phyloP scores from a whole-genome alignment of 2,113 vertebrate species.

The Emydocephalus ijimae region DNA sequence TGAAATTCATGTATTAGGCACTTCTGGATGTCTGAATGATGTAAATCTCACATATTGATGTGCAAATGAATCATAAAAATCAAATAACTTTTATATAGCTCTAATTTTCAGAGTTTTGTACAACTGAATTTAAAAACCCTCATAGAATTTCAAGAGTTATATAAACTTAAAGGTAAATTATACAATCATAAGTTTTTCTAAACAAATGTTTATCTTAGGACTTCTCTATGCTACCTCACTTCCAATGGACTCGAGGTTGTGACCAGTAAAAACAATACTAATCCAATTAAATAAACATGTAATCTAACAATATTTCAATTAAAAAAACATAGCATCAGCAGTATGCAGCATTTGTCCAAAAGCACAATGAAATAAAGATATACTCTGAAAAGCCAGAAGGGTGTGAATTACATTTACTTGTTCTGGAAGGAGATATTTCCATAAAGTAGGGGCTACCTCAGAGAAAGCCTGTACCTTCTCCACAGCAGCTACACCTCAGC shows the following conservation, averaged over 20 bases:
- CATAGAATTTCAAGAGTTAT: neutral
- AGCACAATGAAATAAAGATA: neutral
- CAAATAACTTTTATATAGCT: neutral
- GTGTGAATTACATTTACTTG: neutral
- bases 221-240: neutral
- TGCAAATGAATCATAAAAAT: neutral
- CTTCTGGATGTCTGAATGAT: neutral
- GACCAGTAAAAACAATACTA: neutral
- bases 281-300: neutral
- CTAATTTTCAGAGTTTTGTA: neutral
- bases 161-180: neutral
- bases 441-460: neutral
- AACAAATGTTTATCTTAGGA: neutral
- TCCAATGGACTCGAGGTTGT: neutral
- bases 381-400: neutral
- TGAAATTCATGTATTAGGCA: neutral
- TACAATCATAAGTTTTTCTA: neutral
- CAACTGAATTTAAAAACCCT: neutral
- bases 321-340: neutral
- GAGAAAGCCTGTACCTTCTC: neutral
- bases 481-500: neutral
- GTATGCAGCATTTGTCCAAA: neutral
- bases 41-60: neutral
- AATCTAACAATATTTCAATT: neutral
- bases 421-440: neutral